These are phyloP conservation scores for Steinernema khuongi DNA, from an alignment of 1,140 invertebrate genomes.

Conservation along the genomic window DNA sequence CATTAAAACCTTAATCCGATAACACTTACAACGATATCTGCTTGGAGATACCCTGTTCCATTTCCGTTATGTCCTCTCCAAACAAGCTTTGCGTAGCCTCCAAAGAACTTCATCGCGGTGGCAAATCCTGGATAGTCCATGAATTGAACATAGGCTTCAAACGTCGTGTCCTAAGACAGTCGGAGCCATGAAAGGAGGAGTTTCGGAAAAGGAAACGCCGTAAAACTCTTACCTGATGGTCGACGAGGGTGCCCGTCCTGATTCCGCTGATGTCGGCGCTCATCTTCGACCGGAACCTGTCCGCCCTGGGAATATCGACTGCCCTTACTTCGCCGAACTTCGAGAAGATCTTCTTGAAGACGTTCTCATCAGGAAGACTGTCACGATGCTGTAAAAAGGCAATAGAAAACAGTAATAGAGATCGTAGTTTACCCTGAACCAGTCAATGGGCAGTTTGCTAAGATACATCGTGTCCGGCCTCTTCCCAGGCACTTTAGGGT, in stretches of 20 bases:
- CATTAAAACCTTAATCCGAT: not conserved
- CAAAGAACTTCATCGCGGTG: constrained; percentile 6
- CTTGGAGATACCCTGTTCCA: not conserved
- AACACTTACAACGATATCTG: not conserved
- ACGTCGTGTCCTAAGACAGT: constrained; percentile 9
- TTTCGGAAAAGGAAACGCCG: not conserved
- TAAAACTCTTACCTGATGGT: not conserved
- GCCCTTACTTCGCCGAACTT: constrained; percentile 1
- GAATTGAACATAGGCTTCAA: constrained; percentile 11
- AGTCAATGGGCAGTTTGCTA: not conserved
- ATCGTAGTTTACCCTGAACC: not conserved
- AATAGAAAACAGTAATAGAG: not conserved
- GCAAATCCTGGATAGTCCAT: not conserved
- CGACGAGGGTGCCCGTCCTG: not conserved
- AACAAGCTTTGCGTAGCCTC: constrained; percentile 4
- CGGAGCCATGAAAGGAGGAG: not conserved
- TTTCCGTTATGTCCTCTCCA: not conserved
- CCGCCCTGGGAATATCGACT: not conserved
- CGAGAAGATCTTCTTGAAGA: not conserved
- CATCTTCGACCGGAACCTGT: not conserved
- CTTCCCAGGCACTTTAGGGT: not conserved
- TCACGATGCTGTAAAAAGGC: not conserved
- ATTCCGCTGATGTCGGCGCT: not conserved
- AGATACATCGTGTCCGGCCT: constrained; percentile 2
- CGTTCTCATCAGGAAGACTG: not conserved